Conservation (phyloP, 2,797 vertebrate genomes). For the Takifugu ocellatus region DNA sequence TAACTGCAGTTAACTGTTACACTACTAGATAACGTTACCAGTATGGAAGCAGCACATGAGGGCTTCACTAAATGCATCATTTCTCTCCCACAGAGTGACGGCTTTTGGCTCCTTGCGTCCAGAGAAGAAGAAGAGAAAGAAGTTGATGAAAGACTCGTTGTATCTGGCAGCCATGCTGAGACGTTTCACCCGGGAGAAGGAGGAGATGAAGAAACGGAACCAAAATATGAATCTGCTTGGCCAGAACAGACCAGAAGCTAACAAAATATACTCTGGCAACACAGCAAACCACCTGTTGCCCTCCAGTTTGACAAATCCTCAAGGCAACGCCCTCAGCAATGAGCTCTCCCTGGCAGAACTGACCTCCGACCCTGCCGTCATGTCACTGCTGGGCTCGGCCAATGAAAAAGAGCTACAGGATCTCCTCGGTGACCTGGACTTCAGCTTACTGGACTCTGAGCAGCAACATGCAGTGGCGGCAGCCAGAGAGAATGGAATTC, state of each 20-base stretch:
- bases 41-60: neutral
- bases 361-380: conserved; percentile 84
- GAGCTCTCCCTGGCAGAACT: conserved; percentile 73
- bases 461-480: conserved; percentile 64
- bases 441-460: conserved; percentile 82
- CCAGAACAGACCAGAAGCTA: conserved; percentile 63
- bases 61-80: neutral
- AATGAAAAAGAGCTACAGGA: conserved; percentile 92
- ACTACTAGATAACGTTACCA: no score
- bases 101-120: conserved; percentile 80
- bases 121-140: conserved; percentile 95
- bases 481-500: conserved; percentile 83
- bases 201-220: conserved; percentile 83
- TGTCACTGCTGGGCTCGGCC: conserved; percentile 91
- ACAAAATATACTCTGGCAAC: conserved; percentile 48
- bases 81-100: conserved; percentile 74
- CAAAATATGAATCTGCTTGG: conserved; percentile 32
- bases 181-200: conserved; percentile 94
- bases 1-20: no score
- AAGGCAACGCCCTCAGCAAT: conserved; percentile 31
- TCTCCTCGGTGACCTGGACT: conserved; percentile 89
- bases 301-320: conserved; percentile 55
- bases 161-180: conserved; percentile 92
- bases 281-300: conserved; percentile 73
- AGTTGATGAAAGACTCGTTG: conserved; percentile 90